Evolutionary conservation across 2,113 vertebrate genomes (phyloP).

Genomic region (Erinaceus europaeus): DNA sequence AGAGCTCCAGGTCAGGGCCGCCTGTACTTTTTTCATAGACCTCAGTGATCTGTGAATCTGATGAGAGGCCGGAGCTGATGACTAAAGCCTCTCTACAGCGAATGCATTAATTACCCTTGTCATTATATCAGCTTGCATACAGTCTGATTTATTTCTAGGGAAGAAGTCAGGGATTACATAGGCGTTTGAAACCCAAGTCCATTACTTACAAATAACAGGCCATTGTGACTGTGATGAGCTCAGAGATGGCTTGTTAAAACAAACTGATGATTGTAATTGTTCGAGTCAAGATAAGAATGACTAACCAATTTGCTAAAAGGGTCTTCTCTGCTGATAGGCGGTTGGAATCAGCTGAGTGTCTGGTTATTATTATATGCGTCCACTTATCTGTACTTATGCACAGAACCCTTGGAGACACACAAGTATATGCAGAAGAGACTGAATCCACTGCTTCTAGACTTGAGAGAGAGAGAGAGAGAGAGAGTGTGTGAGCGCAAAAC

Average conservation of each 20-base stretch:
- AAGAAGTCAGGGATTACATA: slow-evolving; percentile 30
- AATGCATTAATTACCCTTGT: slow-evolving; percentile 49
- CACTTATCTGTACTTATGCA: not conserved
- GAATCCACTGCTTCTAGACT: too few relatives aligned
- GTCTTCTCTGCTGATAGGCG: not conserved
- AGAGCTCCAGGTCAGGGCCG: not conserved
- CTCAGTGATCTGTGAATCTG: not conserved
- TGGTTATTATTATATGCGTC: not conserved
- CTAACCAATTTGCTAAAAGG: slow-evolving; percentile 29
- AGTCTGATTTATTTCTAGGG: slow-evolving; percentile 52
- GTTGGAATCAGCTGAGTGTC: not conserved
- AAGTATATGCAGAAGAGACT: not conserved
- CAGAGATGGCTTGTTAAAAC: slow-evolving; percentile 47
- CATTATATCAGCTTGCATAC: slow-evolving; percentile 24
- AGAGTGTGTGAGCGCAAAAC: too few relatives aligned
- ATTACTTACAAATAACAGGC: slow-evolving; percentile 48
- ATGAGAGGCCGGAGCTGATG: not conserved
- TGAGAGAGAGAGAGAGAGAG: too few relatives aligned
- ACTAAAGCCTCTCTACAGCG: not conserved
- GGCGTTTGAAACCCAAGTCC: slow-evolving; percentile 42
- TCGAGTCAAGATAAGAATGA: slow-evolving; percentile 31
- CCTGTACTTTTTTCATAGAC: not conserved
- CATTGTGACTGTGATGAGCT: slow-evolving; percentile 11
- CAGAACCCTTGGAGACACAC: not conserved
- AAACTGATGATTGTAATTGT: slow-evolving; percentile 46